Percentiles rank a stretch among this genome's conserved stretches.
These are phyloP conservation scores for Channallabes apus DNA, from an alignment of 2,797 vertebrate species.

Conservation along the genomic window DNA sequence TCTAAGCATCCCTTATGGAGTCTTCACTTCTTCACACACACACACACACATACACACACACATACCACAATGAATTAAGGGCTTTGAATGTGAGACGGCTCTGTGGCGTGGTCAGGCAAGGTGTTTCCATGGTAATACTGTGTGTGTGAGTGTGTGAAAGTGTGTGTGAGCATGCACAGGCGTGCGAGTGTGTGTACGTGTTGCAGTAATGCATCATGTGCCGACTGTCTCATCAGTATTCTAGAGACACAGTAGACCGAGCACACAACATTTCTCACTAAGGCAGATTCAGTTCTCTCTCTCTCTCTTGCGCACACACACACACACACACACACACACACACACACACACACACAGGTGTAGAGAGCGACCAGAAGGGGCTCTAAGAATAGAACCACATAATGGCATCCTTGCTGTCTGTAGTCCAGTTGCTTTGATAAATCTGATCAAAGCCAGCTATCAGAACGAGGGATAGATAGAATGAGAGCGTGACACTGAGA, in stretches of 20 bases:
- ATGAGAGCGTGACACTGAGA: conserved; percentile 14
- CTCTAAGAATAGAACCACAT: conserved; percentile 55
- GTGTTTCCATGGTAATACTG: conserved; percentile 58
- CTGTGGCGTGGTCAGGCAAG: conserved; percentile 48
- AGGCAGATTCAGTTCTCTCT: conserved; percentile 48
- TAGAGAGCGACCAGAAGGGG: conserved; percentile 16
- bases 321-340: conserved; percentile 32
- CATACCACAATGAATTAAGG: background rate
- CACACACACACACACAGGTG: conserved; percentile 39
- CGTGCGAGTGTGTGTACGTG: conserved; percentile 30
- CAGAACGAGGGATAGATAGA: conserved; percentile 23
- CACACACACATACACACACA: conserved; percentile 24
- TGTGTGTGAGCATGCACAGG: conserved; percentile 23
- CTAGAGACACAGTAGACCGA: conserved; percentile 41
- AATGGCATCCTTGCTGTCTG: conserved; percentile 37
- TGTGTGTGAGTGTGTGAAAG: conserved; percentile 21
- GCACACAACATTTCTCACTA: conserved; percentile 53
- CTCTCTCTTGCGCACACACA: conserved; percentile 29
- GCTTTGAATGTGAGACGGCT: conserved; percentile 21
- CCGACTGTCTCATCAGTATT: conserved; percentile 56
- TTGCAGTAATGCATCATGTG: conserved; percentile 50
- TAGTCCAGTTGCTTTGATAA: conserved; percentile 49
- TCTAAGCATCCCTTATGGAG: conserved; percentile 33
- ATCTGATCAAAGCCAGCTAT: conserved; percentile 43
- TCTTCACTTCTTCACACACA: conserved; percentile 22